Conservation (phyloP, 2,113 vertebrate species). For the Cathartes aura region DNA sequence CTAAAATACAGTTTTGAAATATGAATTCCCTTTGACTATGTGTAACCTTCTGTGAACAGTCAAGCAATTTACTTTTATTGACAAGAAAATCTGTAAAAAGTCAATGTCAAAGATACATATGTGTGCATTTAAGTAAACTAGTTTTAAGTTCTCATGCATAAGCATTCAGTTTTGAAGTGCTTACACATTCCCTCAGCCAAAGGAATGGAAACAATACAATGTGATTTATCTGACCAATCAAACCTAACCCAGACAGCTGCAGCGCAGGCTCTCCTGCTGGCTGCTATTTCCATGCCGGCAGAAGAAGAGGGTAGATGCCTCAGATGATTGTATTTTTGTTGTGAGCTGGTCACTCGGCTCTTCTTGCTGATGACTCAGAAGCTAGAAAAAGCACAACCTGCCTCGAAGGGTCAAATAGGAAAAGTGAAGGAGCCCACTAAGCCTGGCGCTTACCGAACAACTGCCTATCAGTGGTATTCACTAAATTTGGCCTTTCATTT, state of each 20-base stretch:
- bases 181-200: constrained; percentile 57
- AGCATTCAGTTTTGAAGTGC: constrained; percentile 62
- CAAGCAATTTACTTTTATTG: constrained; percentile 52
- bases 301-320: not conserved
- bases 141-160: constrained; percentile 58
- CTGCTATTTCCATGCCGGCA: constrained; percentile 4
- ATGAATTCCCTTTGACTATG: not conserved
- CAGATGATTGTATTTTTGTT: not conserved
- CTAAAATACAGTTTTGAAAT: not conserved
- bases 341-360: not conserved
- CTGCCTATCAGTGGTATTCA: not conserved
- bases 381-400: not conserved
- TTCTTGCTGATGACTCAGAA: not conserved
- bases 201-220: constrained; percentile 67
- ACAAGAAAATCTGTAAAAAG: constrained; percentile 62
- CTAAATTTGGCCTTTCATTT: not conserved
- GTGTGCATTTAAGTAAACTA: constrained; percentile 60
- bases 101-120: constrained; percentile 47
- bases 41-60: constrained; percentile 57
- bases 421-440: not conserved
- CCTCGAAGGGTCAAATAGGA: not conserved
- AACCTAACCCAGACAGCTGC: constrained; percentile 56
- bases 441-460: not conserved
- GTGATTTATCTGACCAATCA: constrained; percentile 71
- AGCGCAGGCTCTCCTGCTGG: constrained; percentile 30